Conservation (phyloP, 2,888 invertebrate species). For the Caenorhabditis uteleia region DNA sequence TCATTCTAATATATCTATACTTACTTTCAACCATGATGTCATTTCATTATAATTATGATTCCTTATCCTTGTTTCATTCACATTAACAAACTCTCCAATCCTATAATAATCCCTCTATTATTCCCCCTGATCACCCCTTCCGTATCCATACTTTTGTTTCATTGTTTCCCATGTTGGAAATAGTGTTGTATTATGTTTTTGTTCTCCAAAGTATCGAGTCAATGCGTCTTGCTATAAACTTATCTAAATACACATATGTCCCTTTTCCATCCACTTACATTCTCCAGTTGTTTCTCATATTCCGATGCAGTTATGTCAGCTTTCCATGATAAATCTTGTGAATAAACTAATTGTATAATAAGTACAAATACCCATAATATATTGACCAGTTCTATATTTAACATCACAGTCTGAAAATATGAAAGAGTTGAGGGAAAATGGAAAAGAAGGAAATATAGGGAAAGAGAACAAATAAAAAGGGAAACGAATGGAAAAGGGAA, state of each 20-base stretch:
- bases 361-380: too few species aligned
- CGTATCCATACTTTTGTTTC: conserved; percentile 47
- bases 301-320: conserved; percentile 44
- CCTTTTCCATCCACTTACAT: conserved; percentile 9
- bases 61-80: conserved; percentile 44
- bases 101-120: conserved; percentile 25
- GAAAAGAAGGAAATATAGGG: too few species aligned
- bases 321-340: conserved; percentile 43
- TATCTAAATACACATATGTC: conserved; percentile 1
- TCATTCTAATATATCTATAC: background rate
- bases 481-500: too few species aligned
- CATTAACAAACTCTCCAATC: conserved; percentile 63
- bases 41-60: conserved; percentile 67
- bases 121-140: too few species aligned
- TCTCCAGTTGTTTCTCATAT: conserved; percentile 28
- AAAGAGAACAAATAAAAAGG: too few species aligned
- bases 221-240: conserved; percentile 41
- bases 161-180: conserved; percentile 63
- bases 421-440: too few species aligned
- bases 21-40: conserved; percentile 61
- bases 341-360: too few species aligned
- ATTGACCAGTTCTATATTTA: too few species aligned
- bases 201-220: conserved; percentile 36
- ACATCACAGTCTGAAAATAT: too few species aligned
- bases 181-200: conserved; percentile 28